Percentiles rank a stretch among this genome's conserved stretches.
phyloP scores from a whole-genome alignment of 2,113 vertebrate species.

The Xiphophorus couchianus region DNA sequence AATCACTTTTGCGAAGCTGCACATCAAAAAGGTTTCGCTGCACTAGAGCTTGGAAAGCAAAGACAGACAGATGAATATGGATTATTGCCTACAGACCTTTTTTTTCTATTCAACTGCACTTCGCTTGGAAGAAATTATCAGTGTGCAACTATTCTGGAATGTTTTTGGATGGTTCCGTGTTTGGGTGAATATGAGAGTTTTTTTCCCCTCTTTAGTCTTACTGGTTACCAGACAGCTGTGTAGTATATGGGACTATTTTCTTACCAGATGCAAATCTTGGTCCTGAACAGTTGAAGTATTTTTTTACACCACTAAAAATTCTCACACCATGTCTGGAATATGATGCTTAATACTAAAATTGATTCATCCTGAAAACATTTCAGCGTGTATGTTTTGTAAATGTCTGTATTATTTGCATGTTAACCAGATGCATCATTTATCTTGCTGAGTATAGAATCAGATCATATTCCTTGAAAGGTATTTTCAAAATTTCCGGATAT shows the following conservation, averaged over 20 bases:
- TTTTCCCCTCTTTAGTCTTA: neutral
- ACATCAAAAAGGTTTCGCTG: neutral
- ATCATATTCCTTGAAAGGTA: neutral
- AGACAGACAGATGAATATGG: slow-evolving; percentile 25
- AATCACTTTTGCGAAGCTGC: neutral
- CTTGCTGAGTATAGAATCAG: slow-evolving; percentile 5
- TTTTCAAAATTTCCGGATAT: neutral
- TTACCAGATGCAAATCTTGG: neutral
- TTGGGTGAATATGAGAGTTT: neutral
- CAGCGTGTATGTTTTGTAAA: slow-evolving; percentile 14
- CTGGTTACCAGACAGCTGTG: slow-evolving; percentile 5
- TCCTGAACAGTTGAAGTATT: neutral
- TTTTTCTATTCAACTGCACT: slow-evolving; percentile 23
- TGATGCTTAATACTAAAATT: slow-evolving; percentile 4
- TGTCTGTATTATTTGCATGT: slow-evolving; percentile 49
- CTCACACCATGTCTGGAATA: neutral
- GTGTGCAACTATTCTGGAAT: slow-evolving; percentile 32
- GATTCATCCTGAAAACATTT: slow-evolving; percentile 29
- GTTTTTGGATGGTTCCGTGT: slow-evolving; percentile 1
- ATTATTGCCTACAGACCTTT: slow-evolving; percentile 33
- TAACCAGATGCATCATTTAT: slow-evolving; percentile 19
- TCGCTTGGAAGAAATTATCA: slow-evolving; percentile 5
- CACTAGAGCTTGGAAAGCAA: neutral
- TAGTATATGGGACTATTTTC: neutral
- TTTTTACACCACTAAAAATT: neutral